phyloP scores from a whole-genome alignment of 2,113 vertebrate genomes.

The Okapia johnstoni region DNA sequence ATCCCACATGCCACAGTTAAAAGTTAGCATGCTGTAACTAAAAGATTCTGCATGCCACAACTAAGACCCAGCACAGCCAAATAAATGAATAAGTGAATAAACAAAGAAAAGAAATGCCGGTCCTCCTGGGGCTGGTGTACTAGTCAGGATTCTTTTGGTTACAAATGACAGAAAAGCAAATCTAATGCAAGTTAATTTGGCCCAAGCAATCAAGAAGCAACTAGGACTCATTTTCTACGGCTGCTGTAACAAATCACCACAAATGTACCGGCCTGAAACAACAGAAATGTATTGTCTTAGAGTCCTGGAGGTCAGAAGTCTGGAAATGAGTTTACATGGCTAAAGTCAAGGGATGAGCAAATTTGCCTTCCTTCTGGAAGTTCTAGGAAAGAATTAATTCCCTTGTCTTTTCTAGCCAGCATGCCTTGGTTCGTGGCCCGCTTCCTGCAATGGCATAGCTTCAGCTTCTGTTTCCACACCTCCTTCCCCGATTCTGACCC shows the following conservation, averaged over 20 bases:
- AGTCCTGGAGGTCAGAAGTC: neutral
- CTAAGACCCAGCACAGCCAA: neutral
- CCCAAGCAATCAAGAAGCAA: neutral
- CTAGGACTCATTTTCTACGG: neutral
- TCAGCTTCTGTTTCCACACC: rapidly evolving
- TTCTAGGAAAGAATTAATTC: too few species aligned
- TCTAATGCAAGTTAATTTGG: neutral
- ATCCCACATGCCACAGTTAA: neutral
- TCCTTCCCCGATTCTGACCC: neutral
- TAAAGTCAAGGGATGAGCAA: neutral
- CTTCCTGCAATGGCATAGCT: neutral
- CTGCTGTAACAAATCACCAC: neutral
- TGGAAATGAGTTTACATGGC: neutral
- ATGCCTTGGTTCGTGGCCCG: rapidly evolving
- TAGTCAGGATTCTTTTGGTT: neutral
- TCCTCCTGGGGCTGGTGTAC: neutral
- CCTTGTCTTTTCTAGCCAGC: neutral
- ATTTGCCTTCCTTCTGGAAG: neutral
- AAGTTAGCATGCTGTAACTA: neutral
- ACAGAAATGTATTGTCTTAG: neutral
- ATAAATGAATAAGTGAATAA: neutral
- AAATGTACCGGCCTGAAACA: neutral
- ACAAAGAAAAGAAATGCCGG: neutral
- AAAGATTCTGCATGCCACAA: neutral
- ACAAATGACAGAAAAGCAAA: neutral